Evolutionary conservation across 2,888 invertebrate species (phyloP).

Genomic region (Ennomos erosarius): DNA sequence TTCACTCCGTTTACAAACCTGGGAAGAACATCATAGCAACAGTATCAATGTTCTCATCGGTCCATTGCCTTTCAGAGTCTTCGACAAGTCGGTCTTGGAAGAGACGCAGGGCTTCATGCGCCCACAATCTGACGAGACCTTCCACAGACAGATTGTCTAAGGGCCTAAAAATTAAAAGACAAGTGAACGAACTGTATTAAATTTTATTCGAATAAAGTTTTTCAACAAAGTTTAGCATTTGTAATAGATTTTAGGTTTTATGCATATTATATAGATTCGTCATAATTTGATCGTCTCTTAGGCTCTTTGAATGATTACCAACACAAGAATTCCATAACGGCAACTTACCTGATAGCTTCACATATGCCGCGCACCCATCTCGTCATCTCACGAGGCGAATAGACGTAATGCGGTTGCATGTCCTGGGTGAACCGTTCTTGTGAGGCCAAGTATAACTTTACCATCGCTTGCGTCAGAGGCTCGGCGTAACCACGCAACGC

Average conservation of each 20-base stretch:
- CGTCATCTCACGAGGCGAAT: conserved; percentile 99
- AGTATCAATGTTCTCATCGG: conserved; percentile 97
- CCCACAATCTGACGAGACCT: conserved; percentile 99
- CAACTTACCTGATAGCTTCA: conserved; percentile 92
- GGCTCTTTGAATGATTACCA: too few species aligned
- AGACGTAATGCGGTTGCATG: conserved; percentile 99
- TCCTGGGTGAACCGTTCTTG: conserved; percentile 99
- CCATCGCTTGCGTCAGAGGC: conserved; percentile 99
- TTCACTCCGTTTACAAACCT: conserved; percentile 63
- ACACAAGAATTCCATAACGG: background rate
- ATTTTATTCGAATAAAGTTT: background rate
- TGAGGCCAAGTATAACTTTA: conserved; percentile 97
- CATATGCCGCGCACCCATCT: conserved; percentile 99
- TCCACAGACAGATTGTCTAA: conserved; percentile 96
- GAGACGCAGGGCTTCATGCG: conserved; percentile 98
- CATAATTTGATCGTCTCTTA: too few species aligned
- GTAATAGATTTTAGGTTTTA: too few species aligned
- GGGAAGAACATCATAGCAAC: conserved; percentile 98
- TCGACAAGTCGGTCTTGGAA: conserved; percentile 99
- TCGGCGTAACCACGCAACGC: conserved; percentile 97
- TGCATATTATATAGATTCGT: too few species aligned
- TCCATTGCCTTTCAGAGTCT: conserved; percentile 98
- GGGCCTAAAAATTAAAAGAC: conserved; percentile 84
- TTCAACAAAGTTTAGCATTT: background rate
- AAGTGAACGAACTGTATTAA: too few species aligned